phyloP scores from a whole-genome alignment of 2,888 invertebrate genomes.

The Rhamphomyia laevipes region DNA sequence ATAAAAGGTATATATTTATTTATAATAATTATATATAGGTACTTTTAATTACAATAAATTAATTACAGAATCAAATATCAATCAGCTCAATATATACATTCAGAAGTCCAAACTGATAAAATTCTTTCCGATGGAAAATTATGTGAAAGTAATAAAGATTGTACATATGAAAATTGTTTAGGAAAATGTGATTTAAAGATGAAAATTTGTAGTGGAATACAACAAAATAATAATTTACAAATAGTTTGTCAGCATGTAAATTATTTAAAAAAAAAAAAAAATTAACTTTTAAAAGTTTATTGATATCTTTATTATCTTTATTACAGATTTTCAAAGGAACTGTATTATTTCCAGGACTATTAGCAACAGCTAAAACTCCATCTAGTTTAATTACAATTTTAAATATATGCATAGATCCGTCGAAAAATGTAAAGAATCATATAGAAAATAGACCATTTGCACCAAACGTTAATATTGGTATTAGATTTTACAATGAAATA shows the following conservation, averaged over 20 bases:
- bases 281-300: not conserved
- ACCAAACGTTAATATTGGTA: constrained; percentile 27
- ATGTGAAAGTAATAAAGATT: constrained; percentile 27
- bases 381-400: constrained; percentile 24
- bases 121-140: constrained; percentile 26
- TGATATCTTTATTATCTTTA: not conserved
- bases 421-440: constrained; percentile 22
- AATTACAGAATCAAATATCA: constrained; percentile 28
- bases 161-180: constrained; percentile 26
- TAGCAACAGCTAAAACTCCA: constrained; percentile 27
- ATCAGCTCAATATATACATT: constrained; percentile 28
- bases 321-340: constrained; percentile 27
- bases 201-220: constrained; percentile 26
- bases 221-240: constrained; percentile 34
- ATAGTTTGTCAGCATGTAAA: constrained; percentile 26
- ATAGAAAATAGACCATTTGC: constrained; percentile 24
- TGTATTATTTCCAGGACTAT: constrained; percentile 28
- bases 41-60: not conserved
- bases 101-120: constrained; percentile 31
- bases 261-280: not conserved
- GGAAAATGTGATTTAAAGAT: constrained; percentile 28
- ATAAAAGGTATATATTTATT: constrained; percentile 22
- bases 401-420: constrained; percentile 29
- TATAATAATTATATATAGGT: not conserved
- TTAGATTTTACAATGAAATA: constrained; percentile 31